phyloP scores from a whole-genome alignment of 2,888 invertebrate genomes.

The Troilus luridus region DNA sequence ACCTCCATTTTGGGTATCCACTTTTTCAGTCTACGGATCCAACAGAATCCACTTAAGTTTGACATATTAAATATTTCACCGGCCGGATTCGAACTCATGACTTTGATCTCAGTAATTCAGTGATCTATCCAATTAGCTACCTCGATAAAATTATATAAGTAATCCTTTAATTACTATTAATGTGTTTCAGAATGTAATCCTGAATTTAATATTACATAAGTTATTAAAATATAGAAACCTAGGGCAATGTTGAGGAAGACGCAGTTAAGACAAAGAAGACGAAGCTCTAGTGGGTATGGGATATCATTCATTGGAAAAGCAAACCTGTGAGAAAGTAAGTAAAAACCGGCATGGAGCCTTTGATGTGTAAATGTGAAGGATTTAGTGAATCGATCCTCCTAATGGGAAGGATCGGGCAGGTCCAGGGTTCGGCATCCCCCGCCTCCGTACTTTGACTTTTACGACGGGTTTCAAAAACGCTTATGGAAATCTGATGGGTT shows the following conservation, averaged over 20 bases:
- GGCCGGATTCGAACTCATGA: too few species aligned
- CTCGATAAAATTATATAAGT: too few species aligned
- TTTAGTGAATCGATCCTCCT: conserved; percentile 24
- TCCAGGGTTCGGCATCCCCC: conserved; percentile 33
- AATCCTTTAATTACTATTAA: too few species aligned
- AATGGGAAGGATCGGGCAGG: conserved; percentile 23
- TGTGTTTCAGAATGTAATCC: too few species aligned
- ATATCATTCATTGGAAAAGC: neutral
- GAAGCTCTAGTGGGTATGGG: neutral
- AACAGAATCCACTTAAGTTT: too few species aligned
- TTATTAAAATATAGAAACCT: neutral
- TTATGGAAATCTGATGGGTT: conserved; percentile 49
- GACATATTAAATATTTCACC: too few species aligned
- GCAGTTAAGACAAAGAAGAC: neutral
- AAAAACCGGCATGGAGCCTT: conserved; percentile 34
- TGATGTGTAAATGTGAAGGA: conserved; percentile 27
- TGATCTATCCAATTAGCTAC: too few species aligned
- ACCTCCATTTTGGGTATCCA: too few species aligned
- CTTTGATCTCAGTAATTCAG: too few species aligned
- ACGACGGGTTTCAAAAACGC: conserved; percentile 47
- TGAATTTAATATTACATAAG: too few species aligned
- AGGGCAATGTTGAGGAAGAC: neutral
- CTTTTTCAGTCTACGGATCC: too few species aligned
- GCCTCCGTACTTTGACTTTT: conserved; percentile 6
- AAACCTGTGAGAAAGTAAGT: conserved; percentile 30